Conservation (phyloP, 2,888 invertebrate species). For the Muschampia plurimacula region DNA sequence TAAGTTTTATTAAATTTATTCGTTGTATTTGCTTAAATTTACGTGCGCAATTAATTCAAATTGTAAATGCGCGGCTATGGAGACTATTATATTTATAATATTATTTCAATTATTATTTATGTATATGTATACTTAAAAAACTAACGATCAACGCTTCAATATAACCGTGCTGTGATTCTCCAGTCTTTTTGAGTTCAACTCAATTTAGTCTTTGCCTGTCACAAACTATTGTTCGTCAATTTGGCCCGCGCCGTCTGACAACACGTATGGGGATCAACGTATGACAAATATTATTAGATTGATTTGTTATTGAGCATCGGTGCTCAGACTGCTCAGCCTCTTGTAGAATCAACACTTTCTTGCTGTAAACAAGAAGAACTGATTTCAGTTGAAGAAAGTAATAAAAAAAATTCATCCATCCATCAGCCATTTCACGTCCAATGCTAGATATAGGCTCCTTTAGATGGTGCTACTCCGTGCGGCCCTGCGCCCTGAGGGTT, state of each 20-base stretch:
- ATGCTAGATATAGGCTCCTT: too few species aligned
- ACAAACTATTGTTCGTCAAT: conserved; percentile 32
- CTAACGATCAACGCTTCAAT: neutral
- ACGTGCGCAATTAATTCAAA: too few species aligned
- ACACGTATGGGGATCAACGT: conserved; percentile 14
- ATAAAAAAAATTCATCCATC: neutral
- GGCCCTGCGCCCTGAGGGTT: too few species aligned
- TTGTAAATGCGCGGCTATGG: too few species aligned
- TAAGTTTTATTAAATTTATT: too few species aligned
- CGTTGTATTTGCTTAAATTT: too few species aligned
- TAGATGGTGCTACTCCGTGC: too few species aligned
- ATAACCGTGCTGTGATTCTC: neutral
- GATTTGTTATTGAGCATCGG: conserved; percentile 21
- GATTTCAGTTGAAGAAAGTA: neutral
- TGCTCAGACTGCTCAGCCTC: neutral
- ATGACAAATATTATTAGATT: conserved; percentile 31
- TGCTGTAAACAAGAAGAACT: neutral
- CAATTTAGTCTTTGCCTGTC: conserved; percentile 22
- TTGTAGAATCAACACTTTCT: neutral
- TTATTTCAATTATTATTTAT: neutral
- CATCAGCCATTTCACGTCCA: too few species aligned
- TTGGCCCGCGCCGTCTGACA: conserved; percentile 7
- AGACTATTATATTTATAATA: neutral
- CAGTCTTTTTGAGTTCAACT: conserved; percentile 28
- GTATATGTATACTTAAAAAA: neutral